Conservation (phyloP, 1,140 invertebrate species). For the Xylocopa sonorina region DNA sequence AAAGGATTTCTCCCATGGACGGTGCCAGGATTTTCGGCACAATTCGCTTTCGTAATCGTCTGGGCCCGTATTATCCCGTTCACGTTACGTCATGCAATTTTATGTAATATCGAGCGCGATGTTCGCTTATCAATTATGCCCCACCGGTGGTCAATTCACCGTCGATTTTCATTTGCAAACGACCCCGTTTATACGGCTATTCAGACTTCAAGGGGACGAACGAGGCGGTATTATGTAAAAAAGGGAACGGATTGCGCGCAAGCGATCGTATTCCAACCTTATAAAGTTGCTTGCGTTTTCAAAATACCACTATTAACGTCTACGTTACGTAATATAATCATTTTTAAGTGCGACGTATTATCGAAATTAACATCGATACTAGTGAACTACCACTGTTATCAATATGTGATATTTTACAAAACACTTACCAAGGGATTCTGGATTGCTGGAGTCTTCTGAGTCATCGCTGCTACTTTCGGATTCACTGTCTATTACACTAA, state of each 20-base stretch:
- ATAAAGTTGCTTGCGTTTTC: too few relatives aligned
- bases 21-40: conserved; percentile 4
- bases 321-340: too few relatives aligned
- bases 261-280: conserved; percentile 19
- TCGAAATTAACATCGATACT: too few relatives aligned
- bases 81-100: conserved; percentile 34
- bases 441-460: too few relatives aligned
- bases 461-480: too few relatives aligned
- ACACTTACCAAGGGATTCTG: too few relatives aligned
- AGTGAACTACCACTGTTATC: too few relatives aligned
- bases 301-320: too few relatives aligned
- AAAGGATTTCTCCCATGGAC: conserved; percentile 9
- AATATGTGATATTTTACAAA: too few relatives aligned
- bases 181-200: neutral
- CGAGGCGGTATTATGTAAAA: conserved; percentile 10
- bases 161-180: neutral
- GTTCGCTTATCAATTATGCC: conserved; percentile 22
- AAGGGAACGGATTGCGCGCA: neutral
- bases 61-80: neutral
- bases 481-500: too few relatives aligned
- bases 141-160: neutral
- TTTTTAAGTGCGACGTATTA: too few relatives aligned
- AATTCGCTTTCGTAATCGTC: conserved; percentile 15
- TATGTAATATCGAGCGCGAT: neutral
- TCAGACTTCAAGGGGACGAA: neutral